These are phyloP conservation scores for Trileptium ribeirensis DNA, from an alignment of 2,888 invertebrate genomes.

Conservation along the genomic window DNA sequence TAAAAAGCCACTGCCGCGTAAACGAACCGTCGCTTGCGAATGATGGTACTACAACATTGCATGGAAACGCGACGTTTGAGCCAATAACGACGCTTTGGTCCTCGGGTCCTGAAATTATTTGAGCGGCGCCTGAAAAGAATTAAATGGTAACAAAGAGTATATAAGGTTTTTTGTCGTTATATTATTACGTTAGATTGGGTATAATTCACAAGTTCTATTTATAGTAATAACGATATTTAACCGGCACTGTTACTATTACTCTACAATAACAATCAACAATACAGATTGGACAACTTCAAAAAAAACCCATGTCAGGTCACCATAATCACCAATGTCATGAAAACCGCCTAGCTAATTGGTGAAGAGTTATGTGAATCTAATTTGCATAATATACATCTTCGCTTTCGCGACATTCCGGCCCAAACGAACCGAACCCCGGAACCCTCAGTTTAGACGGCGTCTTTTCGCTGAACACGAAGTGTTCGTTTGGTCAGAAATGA, in stretches of 20 bases:
- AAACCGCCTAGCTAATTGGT: no score
- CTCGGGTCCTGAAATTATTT: slow-evolving; percentile 64
- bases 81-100: slow-evolving; percentile 72
- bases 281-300: background rate
- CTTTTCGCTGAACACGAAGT: background rate
- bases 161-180: no score
- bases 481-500: background rate
- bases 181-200: no score
- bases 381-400: background rate
- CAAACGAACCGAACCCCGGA: background rate
- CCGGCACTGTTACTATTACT: no score
- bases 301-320: background rate
- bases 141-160: background rate
- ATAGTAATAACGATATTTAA: no score
- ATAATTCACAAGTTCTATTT: no score
- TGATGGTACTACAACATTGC: slow-evolving; percentile 85
- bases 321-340: background rate
- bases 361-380: no score
- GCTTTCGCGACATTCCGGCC: background rate
- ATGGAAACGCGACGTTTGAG: slow-evolving; percentile 82
- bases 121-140: slow-evolving; percentile 67
- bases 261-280: no score
- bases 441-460: background rate
- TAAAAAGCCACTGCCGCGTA: slow-evolving; percentile 28
- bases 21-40: slow-evolving; percentile 52